These are phyloP conservation scores for Rhipidura dahli DNA, from an alignment of 2,113 vertebrate species.

Conservation along the genomic window DNA sequence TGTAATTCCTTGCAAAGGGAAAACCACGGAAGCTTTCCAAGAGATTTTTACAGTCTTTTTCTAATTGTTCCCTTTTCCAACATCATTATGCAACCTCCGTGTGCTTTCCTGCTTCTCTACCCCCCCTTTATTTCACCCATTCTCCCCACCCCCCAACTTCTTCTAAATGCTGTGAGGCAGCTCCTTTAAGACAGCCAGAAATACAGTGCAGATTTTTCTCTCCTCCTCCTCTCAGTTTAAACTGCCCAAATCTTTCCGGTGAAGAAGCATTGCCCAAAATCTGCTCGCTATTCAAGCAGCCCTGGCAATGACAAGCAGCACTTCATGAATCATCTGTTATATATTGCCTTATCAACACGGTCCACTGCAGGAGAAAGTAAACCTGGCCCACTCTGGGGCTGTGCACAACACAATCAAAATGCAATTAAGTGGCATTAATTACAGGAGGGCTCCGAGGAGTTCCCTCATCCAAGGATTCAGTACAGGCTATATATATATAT, in stretches of 20 bases:
- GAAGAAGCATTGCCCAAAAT: slow-evolving; percentile 39
- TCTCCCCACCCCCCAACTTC: background rate
- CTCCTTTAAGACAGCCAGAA: background rate
- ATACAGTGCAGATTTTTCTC: background rate
- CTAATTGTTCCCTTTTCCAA: background rate
- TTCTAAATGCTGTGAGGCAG: background rate
- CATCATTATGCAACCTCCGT: background rate
- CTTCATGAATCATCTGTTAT: slow-evolving; percentile 37
- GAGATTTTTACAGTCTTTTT: background rate
- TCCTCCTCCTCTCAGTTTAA: background rate
- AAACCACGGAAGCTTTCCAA: background rate
- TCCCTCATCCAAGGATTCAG: background rate
- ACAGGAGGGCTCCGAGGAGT: background rate
- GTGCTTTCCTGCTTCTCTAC: background rate
- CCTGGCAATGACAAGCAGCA: slow-evolving; percentile 16
- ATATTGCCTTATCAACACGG: slow-evolving; percentile 7
- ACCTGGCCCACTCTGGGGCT: background rate
- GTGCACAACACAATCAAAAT: background rate
- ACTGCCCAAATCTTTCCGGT: background rate
- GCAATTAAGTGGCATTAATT: background rate
- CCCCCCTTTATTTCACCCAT: background rate
- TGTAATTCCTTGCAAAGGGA: background rate
- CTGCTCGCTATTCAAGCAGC: slow-evolving; percentile 17
- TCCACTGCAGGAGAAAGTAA: slow-evolving; percentile 11
- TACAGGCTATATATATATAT: background rate